These are phyloP conservation scores for Drosophila guanche DNA, from an alignment of 1,140 invertebrate genomes.

Conservation along the genomic window DNA sequence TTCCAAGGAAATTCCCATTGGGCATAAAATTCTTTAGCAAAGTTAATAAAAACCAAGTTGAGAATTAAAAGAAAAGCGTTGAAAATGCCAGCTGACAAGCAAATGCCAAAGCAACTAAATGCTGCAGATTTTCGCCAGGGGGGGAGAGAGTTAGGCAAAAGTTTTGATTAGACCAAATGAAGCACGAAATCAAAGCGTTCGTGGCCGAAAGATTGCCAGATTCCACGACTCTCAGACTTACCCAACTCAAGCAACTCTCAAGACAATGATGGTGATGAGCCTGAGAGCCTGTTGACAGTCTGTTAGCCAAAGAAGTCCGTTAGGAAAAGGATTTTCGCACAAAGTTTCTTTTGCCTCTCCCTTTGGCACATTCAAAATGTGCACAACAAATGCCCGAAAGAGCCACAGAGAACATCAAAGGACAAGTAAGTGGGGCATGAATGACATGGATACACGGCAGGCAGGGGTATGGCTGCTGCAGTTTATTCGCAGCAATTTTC, in stretches of 20 bases:
- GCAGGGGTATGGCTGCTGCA: constrained; percentile 33
- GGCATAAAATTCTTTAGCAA: constrained; percentile 64
- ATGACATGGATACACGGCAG: background rate
- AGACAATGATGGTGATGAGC: constrained; percentile 60
- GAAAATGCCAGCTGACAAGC: constrained; percentile 43
- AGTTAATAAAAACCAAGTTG: constrained; percentile 57
- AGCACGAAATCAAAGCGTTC: constrained; percentile 73
- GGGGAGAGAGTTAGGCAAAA: constrained; percentile 39
- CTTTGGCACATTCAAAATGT: constrained; percentile 65
- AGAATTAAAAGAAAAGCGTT: constrained; percentile 18
- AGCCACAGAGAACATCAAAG: constrained; percentile 45
- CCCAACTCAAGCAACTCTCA: constrained; percentile 33
- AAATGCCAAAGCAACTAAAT: constrained; percentile 67
- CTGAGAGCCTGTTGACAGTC: constrained; percentile 57
- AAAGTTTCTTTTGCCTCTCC: constrained; percentile 60
- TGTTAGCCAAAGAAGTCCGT: constrained; percentile 47
- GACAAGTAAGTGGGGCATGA: background rate
- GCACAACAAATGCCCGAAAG: constrained; percentile 28
- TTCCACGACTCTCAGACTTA: background rate
- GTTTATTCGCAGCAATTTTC: constrained; percentile 72
- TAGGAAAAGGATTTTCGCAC: constrained; percentile 52
- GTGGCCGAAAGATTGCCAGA: background rate
- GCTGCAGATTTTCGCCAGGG: constrained; percentile 31
- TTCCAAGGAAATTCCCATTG: constrained; percentile 67
- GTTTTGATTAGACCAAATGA: constrained; percentile 77